Evolutionary conservation across 2,888 invertebrate species (phyloP).

Genomic region (Leucophora obtusa): DNA sequence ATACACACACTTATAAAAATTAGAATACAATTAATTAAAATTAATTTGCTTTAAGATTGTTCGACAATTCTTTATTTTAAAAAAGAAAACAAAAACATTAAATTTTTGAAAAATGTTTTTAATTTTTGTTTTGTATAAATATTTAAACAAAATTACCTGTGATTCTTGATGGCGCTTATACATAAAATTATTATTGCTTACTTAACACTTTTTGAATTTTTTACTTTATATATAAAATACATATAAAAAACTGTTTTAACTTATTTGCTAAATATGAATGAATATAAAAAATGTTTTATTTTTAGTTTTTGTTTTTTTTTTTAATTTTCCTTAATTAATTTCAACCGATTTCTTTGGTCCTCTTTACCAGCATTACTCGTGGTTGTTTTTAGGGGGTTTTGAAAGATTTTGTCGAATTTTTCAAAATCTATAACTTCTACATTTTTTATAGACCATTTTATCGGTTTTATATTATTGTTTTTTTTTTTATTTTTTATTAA

Average conservation of each 20-base stretch:
- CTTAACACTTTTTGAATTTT: slow-evolving; percentile 72
- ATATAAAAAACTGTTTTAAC: slow-evolving; percentile 34
- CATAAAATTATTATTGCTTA: slow-evolving; percentile 75
- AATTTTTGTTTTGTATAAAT: slow-evolving; percentile 10
- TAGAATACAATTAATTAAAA: slow-evolving; percentile 29
- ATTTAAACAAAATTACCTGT: background rate
- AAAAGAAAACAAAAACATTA: slow-evolving; percentile 35
- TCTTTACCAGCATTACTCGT: slow-evolving; percentile 75
- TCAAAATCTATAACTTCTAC: slow-evolving; percentile 41
- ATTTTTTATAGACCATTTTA: slow-evolving; percentile 56
- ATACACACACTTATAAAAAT: slow-evolving; percentile 26
- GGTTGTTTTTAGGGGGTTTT: slow-evolving; percentile 44
- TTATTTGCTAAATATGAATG: slow-evolving; percentile 4
- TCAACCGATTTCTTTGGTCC: slow-evolving; percentile 75
- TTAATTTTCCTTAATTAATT: slow-evolving; percentile 50
- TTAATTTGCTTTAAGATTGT: slow-evolving; percentile 56
- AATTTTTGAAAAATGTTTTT: background rate
- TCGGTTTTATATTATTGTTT: slow-evolving; percentile 66
- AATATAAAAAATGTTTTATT: slow-evolving; percentile 14
- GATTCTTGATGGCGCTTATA: slow-evolving; percentile 39
- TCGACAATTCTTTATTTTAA: slow-evolving; percentile 61
- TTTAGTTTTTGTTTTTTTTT: slow-evolving; percentile 8
- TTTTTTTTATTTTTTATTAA: slow-evolving; percentile 52
- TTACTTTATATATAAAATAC: slow-evolving; percentile 52
- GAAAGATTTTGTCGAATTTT: slow-evolving; percentile 42